phyloP scores from a whole-genome alignment of 23 tunicate genomes.

The Styela plicata region DNA sequence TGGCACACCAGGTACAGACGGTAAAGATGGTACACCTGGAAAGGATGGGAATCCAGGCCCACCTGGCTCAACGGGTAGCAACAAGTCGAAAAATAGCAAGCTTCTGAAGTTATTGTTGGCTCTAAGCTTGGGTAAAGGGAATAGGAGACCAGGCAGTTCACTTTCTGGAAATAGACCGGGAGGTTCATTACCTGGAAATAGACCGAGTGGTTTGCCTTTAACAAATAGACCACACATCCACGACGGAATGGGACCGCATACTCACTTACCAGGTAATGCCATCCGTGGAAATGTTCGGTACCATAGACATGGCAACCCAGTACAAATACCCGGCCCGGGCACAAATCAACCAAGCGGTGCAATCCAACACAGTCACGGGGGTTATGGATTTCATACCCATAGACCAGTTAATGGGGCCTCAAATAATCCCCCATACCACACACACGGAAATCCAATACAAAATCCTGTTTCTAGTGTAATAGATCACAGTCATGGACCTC shows the following conservation, averaged over 20 bases:
- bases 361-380: background rate
- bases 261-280: background rate
- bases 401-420: no score
- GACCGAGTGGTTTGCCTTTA: background rate
- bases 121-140: no score
- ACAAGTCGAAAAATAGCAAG: constrained; percentile 23
- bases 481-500: no score
- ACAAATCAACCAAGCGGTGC: background rate
- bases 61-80: constrained; percentile 23
- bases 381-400: no score
- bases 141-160: no score
- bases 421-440: no score
- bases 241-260: background rate
- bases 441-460: background rate
- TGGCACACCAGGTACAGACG: constrained; percentile 56
- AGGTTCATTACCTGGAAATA: background rate
- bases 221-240: no score
- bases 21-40: constrained; percentile 46
- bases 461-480: background rate
- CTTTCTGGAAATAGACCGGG: background rate
- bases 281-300: background rate
- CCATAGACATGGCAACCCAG: background rate
- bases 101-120: background rate
- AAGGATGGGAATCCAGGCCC: constrained; percentile 57
- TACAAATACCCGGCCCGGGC: background rate